Percentiles rank a stretch among this genome's conserved stretches.
These are phyloP conservation scores for Bombus picipes DNA, from an alignment of 1,140 invertebrate genomes.

Conservation along the genomic window DNA sequence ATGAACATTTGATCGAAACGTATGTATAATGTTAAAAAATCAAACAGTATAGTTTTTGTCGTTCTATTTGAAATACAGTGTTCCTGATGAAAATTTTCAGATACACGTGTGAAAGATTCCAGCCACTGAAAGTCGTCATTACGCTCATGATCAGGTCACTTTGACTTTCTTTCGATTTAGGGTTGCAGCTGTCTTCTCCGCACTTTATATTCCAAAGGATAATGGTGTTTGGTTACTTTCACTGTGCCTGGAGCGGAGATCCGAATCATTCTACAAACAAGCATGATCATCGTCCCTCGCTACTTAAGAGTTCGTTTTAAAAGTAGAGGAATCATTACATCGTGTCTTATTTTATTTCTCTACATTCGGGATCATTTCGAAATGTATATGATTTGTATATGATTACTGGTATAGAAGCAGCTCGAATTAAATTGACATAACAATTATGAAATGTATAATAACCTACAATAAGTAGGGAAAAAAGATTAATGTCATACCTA, in stretches of 20 bases:
- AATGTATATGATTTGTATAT: not conserved
- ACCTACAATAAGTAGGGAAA: not conserved
- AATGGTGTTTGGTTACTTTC: constrained; percentile 59
- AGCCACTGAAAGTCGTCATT: constrained; percentile 35
- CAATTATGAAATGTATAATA: constrained; percentile 30
- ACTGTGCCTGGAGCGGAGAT: constrained; percentile 39
- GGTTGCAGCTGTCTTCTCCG: constrained; percentile 52
- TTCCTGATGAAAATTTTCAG: not conserved
- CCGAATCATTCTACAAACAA: constrained; percentile 16
- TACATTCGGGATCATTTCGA: not conserved
- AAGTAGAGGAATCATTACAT: not conserved
- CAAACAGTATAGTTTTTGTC: not conserved
- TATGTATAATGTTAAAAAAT: not conserved
- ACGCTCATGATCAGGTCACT: constrained; percentile 27
- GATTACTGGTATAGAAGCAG: not conserved
- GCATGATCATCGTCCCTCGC: not conserved
- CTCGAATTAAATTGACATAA: constrained; percentile 20
- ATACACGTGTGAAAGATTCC: not conserved
- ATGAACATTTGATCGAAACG: not conserved
- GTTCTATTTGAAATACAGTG: not conserved
- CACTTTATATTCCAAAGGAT: constrained; percentile 55
- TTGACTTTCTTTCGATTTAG: constrained; percentile 64
- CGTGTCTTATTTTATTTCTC: not conserved
- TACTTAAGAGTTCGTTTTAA: constrained; percentile 5
- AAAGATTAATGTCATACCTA: not conserved